Base-by-base conservation (phyloP, 2,113 vertebrate species). In the Ictalurus furcatus region DNA sequence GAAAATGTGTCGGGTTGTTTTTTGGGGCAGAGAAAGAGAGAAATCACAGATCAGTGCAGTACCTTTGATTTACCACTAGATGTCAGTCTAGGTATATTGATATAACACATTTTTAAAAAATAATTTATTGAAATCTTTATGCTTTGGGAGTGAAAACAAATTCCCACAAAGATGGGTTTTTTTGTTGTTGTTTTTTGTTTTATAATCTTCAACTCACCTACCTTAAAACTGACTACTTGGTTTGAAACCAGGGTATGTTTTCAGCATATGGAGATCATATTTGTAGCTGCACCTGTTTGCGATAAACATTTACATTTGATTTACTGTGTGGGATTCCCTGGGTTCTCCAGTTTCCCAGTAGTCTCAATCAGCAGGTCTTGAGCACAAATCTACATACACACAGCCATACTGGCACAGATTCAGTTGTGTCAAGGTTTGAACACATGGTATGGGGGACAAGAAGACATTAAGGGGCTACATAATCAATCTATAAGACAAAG, bases 1-100 rank as follows among this genome's bases (percentile, higher is more conserved):
- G 88, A 91, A 92, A 82, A 63, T 80, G 63, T 80, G 84, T 65
- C 48, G 21, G 52, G 34, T 84, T 84, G 61, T 90, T 67, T n/a
- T 87, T 87, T 65, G 56, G 67, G 37, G 5, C 4, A 14, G 19
- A 28, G 17, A 74, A 59, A 74, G 1, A 23, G 5, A 3, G 25
- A 67, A 52, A n/a, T 52, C 25, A 56, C 44, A 52, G 40, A 28
- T 19, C 2, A 28, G 84, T 56, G 30, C 7, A 73, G 84, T 1
- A 23, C 0, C n/a, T 54, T 40, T 37, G 28, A 12, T 40, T 40
- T 17, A 52, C 58, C 86, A 80, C 86, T 52, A 87, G 86, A 67
- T 87, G 86, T 52, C 85, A 48, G 56, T 78, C 14, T 63, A 63
- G 63, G 21, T 44, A 48, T 52, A 44, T 44, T 44, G 19, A 6